Evolutionary conservation across 2,888 invertebrate genomes (phyloP), one percentile per base, ranked within the genome.

Genomic region (Subacronicta megacephala): DNA sequence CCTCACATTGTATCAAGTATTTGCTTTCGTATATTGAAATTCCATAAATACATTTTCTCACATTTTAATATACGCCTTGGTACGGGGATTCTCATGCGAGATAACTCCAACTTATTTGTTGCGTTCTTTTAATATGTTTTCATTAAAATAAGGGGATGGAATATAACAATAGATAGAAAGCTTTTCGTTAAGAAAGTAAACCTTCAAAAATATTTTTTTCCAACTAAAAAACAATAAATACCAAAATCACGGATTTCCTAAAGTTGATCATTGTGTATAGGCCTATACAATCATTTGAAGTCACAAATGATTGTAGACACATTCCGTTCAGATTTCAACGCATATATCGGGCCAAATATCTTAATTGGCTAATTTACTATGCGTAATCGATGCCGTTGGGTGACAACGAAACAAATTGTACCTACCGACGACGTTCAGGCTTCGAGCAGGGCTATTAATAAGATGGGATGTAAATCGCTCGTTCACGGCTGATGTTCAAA

Each of bases 21-120:
- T 41, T 13, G 31, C 23, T 9, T 45, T 42, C 23, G 20, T 29
- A 41, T 71, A 68, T 65, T 55, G 38, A 23, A 68, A 56, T 60
- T 43, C 15, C 45, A 41, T 47, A 41, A 43, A 71, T 43, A 26
- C 29, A 13, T 45, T 20, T 33, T 47, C 17, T 16, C 36, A 61
- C 40, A 52, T 51, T 57, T 57, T 61, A 71, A 59, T 72, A 65
- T 29, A 43, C 55, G 49, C 51, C 26, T 35, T n/a, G 29, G n/a
- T 31, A 17, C 7, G 15, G 18, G 51, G 20, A 50, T 46, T 46
- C 60, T 55, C 35, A 58, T 65, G 29, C n/a, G 35, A 38, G 41
- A 58, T 62, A 74, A 42, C 66, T 51, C 52, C 29, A 15, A 49
- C 45, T 41, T 65, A 61, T 58, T 58, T 62, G 68, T 59, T 54